Conservation (phyloP, 2,113 vertebrate genomes). For the Colistium nudipinnis region DNA sequence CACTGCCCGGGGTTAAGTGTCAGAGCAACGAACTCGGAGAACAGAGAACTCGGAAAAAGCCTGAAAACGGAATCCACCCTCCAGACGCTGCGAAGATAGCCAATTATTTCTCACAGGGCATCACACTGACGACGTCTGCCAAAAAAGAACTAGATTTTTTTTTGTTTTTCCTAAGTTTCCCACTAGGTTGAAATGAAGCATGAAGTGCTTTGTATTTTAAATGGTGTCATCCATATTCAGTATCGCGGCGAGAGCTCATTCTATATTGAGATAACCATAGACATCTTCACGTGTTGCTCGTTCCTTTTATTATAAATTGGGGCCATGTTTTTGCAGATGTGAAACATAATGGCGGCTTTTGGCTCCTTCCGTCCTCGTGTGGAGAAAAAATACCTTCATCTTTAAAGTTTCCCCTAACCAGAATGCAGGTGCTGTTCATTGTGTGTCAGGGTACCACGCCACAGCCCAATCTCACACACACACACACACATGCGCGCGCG, state of each 20-base stretch:
- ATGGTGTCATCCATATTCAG: too few relatives aligned
- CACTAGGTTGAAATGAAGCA: too few relatives aligned
- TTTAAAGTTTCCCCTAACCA: background rate
- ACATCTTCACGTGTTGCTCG: background rate
- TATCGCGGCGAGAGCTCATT: background rate
- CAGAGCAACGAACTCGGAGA: slow-evolving; percentile 26
- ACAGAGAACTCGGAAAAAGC: slow-evolving; percentile 7
- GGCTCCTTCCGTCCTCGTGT: background rate
- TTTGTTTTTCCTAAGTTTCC: too few relatives aligned
- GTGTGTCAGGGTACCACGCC: background rate
- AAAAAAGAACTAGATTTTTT: slow-evolving; percentile 6
- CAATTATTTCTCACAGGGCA: background rate
- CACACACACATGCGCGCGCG: slow-evolving; percentile 7
- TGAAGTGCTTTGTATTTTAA: too few relatives aligned
- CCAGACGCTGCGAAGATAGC: slow-evolving; percentile 7
- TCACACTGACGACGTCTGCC: background rate
- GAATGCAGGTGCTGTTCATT: slow-evolving; percentile 30
- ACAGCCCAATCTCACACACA: background rate
- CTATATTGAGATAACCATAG: background rate
- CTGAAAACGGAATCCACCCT: slow-evolving; percentile 6
- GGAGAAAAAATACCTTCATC: background rate
- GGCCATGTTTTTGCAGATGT: background rate
- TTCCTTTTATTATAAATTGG: background rate
- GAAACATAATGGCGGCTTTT: background rate
- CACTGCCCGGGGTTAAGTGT: slow-evolving; percentile 33